Base-by-base conservation (phyloP, 1,140 invertebrate genomes). In the Gonioctena quinquepunctata region DNA sequence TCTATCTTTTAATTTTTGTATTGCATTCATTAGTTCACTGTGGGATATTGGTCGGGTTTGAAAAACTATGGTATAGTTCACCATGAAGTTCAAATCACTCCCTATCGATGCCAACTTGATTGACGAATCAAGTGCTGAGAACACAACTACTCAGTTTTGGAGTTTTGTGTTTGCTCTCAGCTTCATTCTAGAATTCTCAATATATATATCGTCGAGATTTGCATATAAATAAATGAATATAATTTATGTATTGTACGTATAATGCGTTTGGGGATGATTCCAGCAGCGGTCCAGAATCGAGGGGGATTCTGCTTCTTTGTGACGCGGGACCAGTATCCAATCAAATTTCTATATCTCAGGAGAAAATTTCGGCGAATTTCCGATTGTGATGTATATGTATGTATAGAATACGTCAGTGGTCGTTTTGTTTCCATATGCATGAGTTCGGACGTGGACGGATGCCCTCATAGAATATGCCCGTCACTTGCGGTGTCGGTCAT, bases 271-370 rank as follows among this genome's bases (percentile, higher is more conserved):
- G 33, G 33, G 16, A 42, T 42, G 33, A 42, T n/a, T 42, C 3
- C 33, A 42, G 13, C 5, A 13, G 11, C 33, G 11, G 16, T 42
- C 33, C 33, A 11, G 16, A 42, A 42, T 42, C n/a, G 33, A 42
- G 33, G 33, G 33, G 11, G n/a, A 42, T 42, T 42, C 33, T 42
- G 16, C 16, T 42, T 42, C 33, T 42, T 42, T n/a, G 72, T 66
- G 68, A 64, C 66, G 54, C 64, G 72, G 68, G 75, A 74, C 75
- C 27, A 13, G 26, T 65, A 77, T 77, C 77, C 76, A 79, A 79
- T 79, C 77, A 79, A 77, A 79, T 79, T 77, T 75, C 76, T 76
- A 79, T 79, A 77, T 77, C 77, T 79, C 77, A 61, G 67, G 77
- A 79, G 77, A 76, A 79, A 77, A 77, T 77, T 73, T 69, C 68